Evolutionary conservation across 2,113 vertebrate species (phyloP).

Genomic region (Erpornis zantholeuca): DNA sequence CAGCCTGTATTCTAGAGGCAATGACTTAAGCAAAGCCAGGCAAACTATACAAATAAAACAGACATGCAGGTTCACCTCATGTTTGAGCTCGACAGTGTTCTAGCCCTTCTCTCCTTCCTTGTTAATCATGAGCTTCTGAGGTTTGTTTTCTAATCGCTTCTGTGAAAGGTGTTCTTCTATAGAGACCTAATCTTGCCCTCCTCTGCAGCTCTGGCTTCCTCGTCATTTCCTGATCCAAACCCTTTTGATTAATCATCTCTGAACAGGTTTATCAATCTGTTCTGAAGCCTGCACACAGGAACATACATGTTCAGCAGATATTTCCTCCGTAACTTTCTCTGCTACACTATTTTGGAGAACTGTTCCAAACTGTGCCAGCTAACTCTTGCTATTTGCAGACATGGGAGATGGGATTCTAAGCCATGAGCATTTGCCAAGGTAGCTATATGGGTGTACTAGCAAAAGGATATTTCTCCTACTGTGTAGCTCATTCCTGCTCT

Average conservation of each 20-base stretch:
- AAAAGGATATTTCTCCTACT: constrained; percentile 21
- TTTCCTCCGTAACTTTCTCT: background rate
- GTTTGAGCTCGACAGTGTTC: background rate
- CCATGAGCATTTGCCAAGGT: constrained; percentile 5
- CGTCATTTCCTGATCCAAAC: background rate
- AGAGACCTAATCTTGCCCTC: background rate
- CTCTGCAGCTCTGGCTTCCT: background rate
- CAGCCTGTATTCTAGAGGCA: background rate
- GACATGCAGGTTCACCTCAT: background rate
- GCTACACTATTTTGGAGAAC: constrained; percentile 20
- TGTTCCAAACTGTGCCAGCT: constrained; percentile 23
- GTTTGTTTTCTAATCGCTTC: background rate
- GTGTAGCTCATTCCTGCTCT: background rate
- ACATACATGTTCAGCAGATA: constrained; percentile 18
- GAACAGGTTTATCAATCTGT: constrained; percentile 4
- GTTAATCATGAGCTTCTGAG: background rate
- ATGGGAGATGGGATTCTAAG: constrained; percentile 23
- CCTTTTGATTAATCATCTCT: background rate
- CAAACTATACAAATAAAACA: background rate
- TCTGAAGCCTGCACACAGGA: background rate
- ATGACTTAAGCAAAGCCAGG: background rate
- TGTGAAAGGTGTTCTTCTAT: background rate
- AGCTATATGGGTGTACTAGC: constrained; percentile 21
- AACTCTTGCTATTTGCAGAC: constrained; percentile 52
- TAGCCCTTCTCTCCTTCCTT: background rate